Base-by-base conservation (phyloP, 1,140 invertebrate species). In the Pomacea maculata region DNA sequence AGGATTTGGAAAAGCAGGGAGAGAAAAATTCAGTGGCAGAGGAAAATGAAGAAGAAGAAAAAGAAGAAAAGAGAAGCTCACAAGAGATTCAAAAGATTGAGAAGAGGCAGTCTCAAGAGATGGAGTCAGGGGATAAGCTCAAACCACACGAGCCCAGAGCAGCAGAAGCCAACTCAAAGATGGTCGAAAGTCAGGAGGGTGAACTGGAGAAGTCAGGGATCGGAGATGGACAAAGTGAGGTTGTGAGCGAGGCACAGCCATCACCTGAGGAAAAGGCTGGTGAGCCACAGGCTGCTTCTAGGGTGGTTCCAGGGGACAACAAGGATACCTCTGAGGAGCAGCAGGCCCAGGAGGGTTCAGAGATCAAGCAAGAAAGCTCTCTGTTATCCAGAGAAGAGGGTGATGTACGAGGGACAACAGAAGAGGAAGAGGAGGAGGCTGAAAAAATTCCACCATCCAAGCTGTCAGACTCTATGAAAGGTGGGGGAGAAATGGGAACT, bases 171-270 rank as follows among this genome's bases (percentile, higher is more conserved):
- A 74, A 75, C 34, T 17, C 75, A 34, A 75, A 81, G n/a, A 15
- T 55, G 57, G 34, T 15, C 61, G 63, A 81, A 64, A 34, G 12
- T 34, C 74, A 68, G 7, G 80, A 79, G 21, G 76, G 34, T 45
- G 74, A 82, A 63, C 78, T 80, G 2, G 81, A 82, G 9, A 78
- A 80, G 17, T 63, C 17, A 57, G 72, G 80, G 57, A 79, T 78
- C 19, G 79, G 78, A 64, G 82, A 80, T 45, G 72, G 81, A 73
- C 79, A 83, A 75, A 77, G 77, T n/a, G 77, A 79, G 52, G 80
- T 72, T 75, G 77, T 55, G 52, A 14, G 21, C 45, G 19, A 65
- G 73, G 55, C 45, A 67, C 9, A 77, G 25, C 10, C 61, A 77
- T 11, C 15, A 61, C n/a, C 21, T 67, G 68, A 65, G 34, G 45